phyloP scores from a whole-genome alignment of 2,888 invertebrate genomes.

The Notocelia uddmanniana region DNA sequence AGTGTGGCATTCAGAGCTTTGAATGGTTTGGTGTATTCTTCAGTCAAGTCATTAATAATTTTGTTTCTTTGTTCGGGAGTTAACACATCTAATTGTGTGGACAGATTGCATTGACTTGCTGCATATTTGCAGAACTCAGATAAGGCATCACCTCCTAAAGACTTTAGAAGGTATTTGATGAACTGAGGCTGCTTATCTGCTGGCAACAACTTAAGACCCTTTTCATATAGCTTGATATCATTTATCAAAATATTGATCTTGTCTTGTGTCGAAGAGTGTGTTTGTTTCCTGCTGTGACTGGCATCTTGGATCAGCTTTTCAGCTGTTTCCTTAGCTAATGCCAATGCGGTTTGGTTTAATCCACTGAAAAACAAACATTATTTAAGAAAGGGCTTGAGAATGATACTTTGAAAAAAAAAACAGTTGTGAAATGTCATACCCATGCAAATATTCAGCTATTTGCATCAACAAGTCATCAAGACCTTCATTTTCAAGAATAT shows the following conservation, averaged over 20 bases:
- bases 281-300: conserved; percentile 90
- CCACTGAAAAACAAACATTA: conserved; percentile 70
- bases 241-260: conserved; percentile 91
- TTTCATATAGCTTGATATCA: conserved; percentile 92
- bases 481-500: conserved; percentile 89
- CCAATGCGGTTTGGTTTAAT: conserved; percentile 88
- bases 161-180: conserved; percentile 93
- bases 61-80: conserved; percentile 89
- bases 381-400: background rate
- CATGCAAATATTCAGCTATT: conserved; percentile 89
- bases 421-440: conserved; percentile 70
- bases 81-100: conserved; percentile 86
- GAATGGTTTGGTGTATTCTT: conserved; percentile 89
- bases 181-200: conserved; percentile 88
- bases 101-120: conserved; percentile 90
- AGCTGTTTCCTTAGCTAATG: conserved; percentile 90
- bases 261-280: conserved; percentile 93
- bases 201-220: conserved; percentile 89
- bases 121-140: conserved; percentile 92
- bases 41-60: conserved; percentile 88
- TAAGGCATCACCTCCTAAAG: conserved; percentile 92
- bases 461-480: conserved; percentile 89
- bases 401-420: conserved; percentile 26
- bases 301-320: conserved; percentile 90
- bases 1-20: conserved; percentile 89